Evolutionary conservation across 1,140 invertebrate genomes (phyloP).

Genomic region (Philotrypesis tridentata): DNA sequence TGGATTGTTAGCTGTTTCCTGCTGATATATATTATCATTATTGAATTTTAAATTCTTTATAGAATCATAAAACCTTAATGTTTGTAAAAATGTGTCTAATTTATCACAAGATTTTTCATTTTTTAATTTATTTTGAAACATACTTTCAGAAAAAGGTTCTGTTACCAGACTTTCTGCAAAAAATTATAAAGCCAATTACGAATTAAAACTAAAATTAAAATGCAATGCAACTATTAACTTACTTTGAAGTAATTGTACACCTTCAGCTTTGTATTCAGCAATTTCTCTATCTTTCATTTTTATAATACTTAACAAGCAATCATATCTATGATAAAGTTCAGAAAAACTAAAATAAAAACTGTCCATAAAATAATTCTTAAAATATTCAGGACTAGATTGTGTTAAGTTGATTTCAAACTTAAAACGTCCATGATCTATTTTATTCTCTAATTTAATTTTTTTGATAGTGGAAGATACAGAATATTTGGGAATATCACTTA

Average conservation of each 20-base stretch:
- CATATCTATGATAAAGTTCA: conserved; percentile 56
- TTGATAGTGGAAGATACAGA: conserved; percentile 44
- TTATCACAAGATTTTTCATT: conserved; percentile 27
- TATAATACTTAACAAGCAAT: conserved; percentile 59
- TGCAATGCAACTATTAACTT: too few species aligned
- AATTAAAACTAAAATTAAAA: conserved; percentile 11
- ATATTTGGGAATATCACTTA: conserved; percentile 56
- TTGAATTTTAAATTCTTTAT: conserved; percentile 6
- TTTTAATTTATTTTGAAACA: conserved; percentile 44
- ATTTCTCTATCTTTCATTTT: conserved; percentile 67
- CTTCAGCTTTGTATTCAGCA: conserved; percentile 66
- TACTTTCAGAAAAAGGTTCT: conserved; percentile 58
- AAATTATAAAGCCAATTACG: conserved; percentile 33
- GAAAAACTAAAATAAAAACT: conserved; percentile 58
- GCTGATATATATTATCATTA: not conserved
- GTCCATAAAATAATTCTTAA: conserved; percentile 60
- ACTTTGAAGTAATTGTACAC: conserved; percentile 65
- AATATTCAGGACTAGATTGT: conserved; percentile 56
- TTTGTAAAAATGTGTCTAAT: conserved; percentile 46
- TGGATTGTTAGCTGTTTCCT: not conserved
- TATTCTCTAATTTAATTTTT: conserved; percentile 56
- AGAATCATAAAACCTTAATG: conserved; percentile 47
- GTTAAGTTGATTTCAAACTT: conserved; percentile 62
- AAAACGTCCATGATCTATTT: conserved; percentile 58
- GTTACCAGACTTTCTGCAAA: conserved; percentile 63